Evolutionary conservation across 2,797 vertebrate species (phyloP).

Genomic region (Myotis myotis): DNA sequence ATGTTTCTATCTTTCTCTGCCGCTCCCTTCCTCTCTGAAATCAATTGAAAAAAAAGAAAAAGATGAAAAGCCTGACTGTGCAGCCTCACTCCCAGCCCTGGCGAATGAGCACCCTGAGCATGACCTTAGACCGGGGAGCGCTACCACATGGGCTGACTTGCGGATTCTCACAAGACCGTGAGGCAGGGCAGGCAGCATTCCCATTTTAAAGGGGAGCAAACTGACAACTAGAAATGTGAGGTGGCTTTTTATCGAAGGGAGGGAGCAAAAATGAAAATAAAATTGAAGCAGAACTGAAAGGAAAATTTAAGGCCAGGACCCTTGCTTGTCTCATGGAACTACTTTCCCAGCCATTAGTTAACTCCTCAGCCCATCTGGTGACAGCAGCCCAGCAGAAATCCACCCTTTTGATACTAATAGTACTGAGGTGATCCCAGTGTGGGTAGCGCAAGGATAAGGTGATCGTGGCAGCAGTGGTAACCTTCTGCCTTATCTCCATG

Average conservation of each 20-base stretch:
- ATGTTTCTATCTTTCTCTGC: too few relatives aligned
- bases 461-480: neutral
- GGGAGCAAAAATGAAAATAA: neutral
- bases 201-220: conserved; percentile 23
- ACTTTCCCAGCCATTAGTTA: neutral
- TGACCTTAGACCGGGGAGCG: neutral
- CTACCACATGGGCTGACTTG: neutral
- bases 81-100: neutral
- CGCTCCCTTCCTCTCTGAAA: too few relatives aligned
- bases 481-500: neutral
- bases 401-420: neutral
- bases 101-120: neutral
- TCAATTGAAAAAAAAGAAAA: neutral
- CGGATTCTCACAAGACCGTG: neutral
- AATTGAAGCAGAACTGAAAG: neutral
- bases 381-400: neutral
- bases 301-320: neutral
- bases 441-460: neutral
- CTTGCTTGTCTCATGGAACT: neutral
- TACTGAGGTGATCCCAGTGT: too few relatives aligned
- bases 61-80: neutral
- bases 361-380: neutral
- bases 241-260: neutral
- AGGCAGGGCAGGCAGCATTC: neutral
- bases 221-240: neutral